A percentile compares a stretch with the other conserved stretches of the same genome.
Evolutionary conservation across 2,113 vertebrate species (phyloP).

Genomic region (Micromys minutus): DNA sequence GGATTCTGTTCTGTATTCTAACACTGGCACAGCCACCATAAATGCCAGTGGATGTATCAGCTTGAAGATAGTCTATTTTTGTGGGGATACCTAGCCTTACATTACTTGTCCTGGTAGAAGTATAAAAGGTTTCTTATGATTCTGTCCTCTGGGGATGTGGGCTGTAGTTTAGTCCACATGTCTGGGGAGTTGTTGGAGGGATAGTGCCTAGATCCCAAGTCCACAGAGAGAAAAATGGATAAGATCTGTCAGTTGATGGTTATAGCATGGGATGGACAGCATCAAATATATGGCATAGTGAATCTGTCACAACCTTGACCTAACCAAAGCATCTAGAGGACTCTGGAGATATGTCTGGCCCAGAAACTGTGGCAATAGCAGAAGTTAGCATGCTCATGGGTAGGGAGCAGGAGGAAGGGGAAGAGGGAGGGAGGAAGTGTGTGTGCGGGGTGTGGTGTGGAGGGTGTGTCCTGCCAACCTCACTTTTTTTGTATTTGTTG

Average conservation of each 20-base stretch:
- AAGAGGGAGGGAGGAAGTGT: no score
- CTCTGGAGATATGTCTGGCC: neutral
- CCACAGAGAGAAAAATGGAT: neutral
- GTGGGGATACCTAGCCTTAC: neutral
- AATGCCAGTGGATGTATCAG: neutral
- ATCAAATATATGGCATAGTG: neutral
- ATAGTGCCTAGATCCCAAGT: neutral
- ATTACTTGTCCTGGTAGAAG: neutral
- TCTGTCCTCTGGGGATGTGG: neutral
- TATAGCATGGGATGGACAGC: neutral
- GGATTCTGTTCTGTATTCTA: neutral
- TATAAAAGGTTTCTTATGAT: neutral
- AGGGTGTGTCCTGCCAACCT: neutral
- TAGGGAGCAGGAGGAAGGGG: neutral
- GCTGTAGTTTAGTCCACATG: neutral
- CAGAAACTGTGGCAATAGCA: neutral
- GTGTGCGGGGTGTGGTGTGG: neutral
- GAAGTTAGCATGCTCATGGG: neutral
- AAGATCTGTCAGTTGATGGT: neutral
- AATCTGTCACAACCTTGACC: neutral
- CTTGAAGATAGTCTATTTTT: neutral
- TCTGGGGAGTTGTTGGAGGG: neutral
- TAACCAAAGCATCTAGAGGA: neutral
- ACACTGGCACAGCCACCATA: neutral
- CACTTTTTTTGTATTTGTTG: neutral